Percentiles rank a stretch among this genome's conserved stretches.
phyloP scores from a whole-genome alignment of 2,888 invertebrate genomes.

The Caenorhabditis wallacei region DNA sequence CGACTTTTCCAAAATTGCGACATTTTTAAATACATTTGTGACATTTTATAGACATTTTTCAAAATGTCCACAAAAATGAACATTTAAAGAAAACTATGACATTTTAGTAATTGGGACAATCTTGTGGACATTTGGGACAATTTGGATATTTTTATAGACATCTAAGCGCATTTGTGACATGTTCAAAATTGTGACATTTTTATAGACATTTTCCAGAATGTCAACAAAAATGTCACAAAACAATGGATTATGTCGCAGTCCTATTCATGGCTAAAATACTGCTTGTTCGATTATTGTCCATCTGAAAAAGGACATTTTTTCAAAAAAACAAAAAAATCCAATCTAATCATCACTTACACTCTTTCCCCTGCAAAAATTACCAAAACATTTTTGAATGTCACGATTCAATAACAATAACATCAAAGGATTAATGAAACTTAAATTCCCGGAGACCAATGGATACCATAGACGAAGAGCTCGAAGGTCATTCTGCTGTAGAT shows the following conservation, averaged over 20 bases:
- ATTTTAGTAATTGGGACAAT: too few relatives aligned
- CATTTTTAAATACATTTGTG: too few relatives aligned
- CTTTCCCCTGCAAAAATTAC: conserved; percentile 24
- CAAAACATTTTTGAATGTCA: conserved; percentile 38
- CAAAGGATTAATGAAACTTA: conserved; percentile 47
- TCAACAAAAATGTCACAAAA: too few relatives aligned
- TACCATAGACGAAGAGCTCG: conserved; percentile 47
- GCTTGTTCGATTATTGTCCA: conserved; percentile 37
- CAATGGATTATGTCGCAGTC: neutral
- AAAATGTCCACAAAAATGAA: too few relatives aligned
- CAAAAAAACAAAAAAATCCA: neutral
- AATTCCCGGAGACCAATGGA: conserved; percentile 45
- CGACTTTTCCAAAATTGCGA: too few relatives aligned
- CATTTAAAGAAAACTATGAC: too few relatives aligned
- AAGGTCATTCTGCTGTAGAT: conserved; percentile 43
- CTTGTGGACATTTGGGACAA: too few relatives aligned
- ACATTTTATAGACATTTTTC: too few relatives aligned
- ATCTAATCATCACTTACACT: conserved; percentile 4
- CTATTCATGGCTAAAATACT: conserved; percentile 38
- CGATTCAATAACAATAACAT: conserved; percentile 47
- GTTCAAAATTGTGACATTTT: too few relatives aligned
- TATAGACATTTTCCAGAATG: too few relatives aligned
- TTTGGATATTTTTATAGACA: too few relatives aligned
- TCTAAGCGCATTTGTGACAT: too few relatives aligned
- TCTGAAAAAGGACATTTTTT: conserved; percentile 14